A percentile compares a stretch with the other conserved stretches of the same genome.
phyloP scores from a whole-genome alignment of 2,113 vertebrate genomes.

The Euleptes europaea region DNA sequence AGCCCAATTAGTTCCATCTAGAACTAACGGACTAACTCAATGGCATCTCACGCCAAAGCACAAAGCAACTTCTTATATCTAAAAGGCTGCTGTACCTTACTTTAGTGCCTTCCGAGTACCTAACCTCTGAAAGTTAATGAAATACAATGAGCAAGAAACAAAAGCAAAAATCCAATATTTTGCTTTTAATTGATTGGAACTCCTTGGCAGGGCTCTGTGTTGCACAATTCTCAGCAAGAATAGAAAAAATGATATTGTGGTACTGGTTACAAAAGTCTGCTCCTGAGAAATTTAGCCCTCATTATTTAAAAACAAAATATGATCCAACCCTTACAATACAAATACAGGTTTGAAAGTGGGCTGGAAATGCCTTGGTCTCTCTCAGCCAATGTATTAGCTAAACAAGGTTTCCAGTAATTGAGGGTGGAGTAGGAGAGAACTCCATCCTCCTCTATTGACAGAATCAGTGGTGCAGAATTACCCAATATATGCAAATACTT shows the following conservation, averaged over 20 bases:
- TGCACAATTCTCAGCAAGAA: too few species aligned
- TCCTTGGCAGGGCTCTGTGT: too few species aligned
- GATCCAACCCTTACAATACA: too few species aligned
- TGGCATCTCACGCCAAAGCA: neutral
- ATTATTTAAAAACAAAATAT: neutral
- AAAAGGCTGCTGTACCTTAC: neutral
- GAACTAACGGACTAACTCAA: neutral
- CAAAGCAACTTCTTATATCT: neutral
- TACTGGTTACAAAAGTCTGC: too few species aligned
- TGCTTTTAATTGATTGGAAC: neutral
- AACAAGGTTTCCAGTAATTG: too few species aligned
- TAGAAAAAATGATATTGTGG: too few species aligned
- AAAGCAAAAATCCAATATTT: neutral
- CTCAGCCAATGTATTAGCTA: too few species aligned
- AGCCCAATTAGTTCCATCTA: too few species aligned
- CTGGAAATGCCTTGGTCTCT: neutral
- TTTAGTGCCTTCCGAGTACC: neutral
- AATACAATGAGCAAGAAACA: neutral
- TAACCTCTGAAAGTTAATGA: neutral
- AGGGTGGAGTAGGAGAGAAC: too few species aligned
- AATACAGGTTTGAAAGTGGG: neutral
- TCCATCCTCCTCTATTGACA: too few species aligned
- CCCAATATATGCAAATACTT: too few species aligned
- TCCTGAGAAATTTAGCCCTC: neutral
- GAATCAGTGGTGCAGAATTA: too few species aligned